Conservation (phyloP, 2,113 vertebrate species). For the Macroglossus sobrinus region DNA sequence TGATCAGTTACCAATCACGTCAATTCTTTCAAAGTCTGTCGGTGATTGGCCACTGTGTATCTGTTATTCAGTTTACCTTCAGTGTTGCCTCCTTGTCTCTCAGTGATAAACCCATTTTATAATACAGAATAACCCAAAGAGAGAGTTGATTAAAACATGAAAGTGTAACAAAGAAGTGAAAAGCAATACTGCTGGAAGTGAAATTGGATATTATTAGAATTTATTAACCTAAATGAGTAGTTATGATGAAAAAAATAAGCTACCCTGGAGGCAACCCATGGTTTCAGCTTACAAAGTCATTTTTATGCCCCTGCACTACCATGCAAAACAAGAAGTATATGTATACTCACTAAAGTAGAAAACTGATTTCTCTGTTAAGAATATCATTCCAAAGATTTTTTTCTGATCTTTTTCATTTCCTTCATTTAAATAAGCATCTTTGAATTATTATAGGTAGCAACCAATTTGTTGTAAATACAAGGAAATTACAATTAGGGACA, state of each 20-base stretch:
- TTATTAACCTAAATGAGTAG: neutral
- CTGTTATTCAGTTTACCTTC: neutral
- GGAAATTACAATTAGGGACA: neutral
- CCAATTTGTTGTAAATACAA: neutral
- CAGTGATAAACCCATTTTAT: neutral
- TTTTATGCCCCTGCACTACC: neutral
- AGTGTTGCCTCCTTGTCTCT: neutral
- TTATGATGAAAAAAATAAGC: neutral
- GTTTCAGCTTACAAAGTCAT: neutral
- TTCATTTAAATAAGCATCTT: neutral
- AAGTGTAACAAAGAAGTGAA: neutral
- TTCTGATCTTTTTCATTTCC: neutral
- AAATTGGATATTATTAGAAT: neutral
- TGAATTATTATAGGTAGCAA: neutral
- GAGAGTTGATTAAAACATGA: neutral
- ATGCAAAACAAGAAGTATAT: neutral
- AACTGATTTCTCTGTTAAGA: neutral
- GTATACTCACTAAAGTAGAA: neutral
- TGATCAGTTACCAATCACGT: neutral
- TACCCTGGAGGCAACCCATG: neutral
- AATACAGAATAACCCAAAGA: neutral
- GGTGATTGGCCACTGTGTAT: neutral
- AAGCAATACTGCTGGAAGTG: neutral
- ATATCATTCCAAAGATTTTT: neutral
- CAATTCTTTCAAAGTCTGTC: neutral